Percentiles rank a stretch among this genome's conserved stretches.
These are phyloP conservation scores for Artibeus jamaicensis DNA, from an alignment of 2,797 vertebrate genomes.

Conservation along the genomic window DNA sequence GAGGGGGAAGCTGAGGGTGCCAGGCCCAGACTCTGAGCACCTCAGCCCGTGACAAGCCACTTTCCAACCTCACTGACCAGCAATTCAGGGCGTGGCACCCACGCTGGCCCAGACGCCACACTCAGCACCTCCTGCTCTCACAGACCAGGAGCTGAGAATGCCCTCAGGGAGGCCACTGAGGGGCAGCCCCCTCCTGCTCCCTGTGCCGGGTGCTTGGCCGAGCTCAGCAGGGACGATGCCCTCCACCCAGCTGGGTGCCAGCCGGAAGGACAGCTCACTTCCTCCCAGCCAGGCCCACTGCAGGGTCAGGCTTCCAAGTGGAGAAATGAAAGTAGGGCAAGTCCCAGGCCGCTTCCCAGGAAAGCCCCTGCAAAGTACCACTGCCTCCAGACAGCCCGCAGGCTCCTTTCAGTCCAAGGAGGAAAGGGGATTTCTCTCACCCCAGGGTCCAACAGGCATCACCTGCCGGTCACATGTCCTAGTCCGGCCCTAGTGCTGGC, in stretches of 20 bases:
- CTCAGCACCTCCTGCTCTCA: not conserved
- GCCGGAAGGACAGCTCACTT: constrained; percentile 48
- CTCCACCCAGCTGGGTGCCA: rapidly evolving
- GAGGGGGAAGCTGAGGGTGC: not conserved
- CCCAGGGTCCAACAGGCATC: not conserved
- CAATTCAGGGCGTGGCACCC: not conserved
- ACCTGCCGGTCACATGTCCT: not conserved
- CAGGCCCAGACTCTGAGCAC: not conserved
- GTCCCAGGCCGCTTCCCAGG: constrained; percentile 75
- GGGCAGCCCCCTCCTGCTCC: not conserved
- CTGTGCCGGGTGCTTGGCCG: not conserved
- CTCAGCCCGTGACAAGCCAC: not conserved
- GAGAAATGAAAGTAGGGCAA: constrained; percentile 49
- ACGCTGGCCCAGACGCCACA: rapidly evolving
- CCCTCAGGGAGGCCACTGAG: not conserved
- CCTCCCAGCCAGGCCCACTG: not conserved
- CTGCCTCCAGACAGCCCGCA: not conserved
- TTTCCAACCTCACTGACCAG: not conserved
- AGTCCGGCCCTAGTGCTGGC: rapidly evolving
- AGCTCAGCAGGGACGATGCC: not conserved
- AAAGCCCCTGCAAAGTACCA: constrained; percentile 73
- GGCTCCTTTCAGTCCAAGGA: not conserved
- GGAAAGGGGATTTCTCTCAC: constrained; percentile 52
- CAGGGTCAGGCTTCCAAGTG: not conserved
- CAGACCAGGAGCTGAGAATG: not conserved